These are phyloP conservation scores for Heptranchias perlo DNA, from an alignment of 2,113 vertebrate species.

Conservation along the genomic window DNA sequence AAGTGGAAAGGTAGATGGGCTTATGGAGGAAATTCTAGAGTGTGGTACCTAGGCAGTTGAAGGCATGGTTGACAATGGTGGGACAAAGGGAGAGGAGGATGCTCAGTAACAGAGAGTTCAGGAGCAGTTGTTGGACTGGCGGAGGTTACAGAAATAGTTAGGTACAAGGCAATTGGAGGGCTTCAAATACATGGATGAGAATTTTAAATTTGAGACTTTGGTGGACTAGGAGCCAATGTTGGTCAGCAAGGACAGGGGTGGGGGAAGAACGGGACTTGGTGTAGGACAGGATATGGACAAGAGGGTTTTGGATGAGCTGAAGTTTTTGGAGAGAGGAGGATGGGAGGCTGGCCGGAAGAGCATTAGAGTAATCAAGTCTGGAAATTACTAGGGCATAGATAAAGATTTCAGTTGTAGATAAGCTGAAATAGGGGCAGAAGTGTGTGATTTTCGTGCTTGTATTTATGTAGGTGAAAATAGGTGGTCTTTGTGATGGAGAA, in stretches of 20 bases:
- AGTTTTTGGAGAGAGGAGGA: neutral
- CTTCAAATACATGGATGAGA: neutral
- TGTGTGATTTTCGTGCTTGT: neutral
- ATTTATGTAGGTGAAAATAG: neutral
- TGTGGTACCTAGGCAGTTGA: no score
- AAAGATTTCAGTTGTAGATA: neutral
- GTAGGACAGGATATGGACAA: neutral
- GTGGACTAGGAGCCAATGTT: neutral
- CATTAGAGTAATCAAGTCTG: neutral
- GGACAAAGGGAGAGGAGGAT: neutral
- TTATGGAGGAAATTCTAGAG: neutral
- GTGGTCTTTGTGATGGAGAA: neutral
- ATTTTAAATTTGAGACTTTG: neutral
- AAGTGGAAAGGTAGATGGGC: neutral
- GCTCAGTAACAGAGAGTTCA: neutral
- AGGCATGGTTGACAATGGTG: neutral
- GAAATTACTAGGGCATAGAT: neutral
- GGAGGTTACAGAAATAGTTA: neutral
- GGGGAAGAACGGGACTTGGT: neutral
- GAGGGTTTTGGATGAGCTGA: neutral
- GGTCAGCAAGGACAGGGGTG: neutral
- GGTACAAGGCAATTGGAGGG: no score
- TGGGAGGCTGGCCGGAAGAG: no score
- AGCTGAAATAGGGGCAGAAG: neutral
- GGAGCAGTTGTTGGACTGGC: neutral